phyloP scores from a whole-genome alignment of 2,113 vertebrate genomes.

The Spea bombifrons region DNA sequence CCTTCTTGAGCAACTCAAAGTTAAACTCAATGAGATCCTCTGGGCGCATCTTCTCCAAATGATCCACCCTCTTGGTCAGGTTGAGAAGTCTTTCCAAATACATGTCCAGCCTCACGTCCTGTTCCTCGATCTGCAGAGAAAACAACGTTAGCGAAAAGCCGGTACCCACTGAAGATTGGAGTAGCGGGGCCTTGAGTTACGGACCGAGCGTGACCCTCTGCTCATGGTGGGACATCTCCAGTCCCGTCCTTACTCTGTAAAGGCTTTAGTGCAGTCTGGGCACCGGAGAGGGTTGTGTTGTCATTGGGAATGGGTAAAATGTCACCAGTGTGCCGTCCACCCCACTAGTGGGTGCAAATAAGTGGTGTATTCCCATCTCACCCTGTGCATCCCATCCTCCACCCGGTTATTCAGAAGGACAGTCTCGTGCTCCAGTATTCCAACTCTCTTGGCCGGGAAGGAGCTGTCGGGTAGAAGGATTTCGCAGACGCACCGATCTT shows the following conservation, averaged over 20 bases:
- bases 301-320: no score
- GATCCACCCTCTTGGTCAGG: slow-evolving; percentile 29
- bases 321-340: no score
- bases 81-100: slow-evolving; percentile 24
- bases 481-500: slow-evolving; percentile 37
- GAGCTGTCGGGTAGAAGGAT: slow-evolving; percentile 34
- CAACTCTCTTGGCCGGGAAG: slow-evolving; percentile 37
- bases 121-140: slow-evolving; percentile 23
- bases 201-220: no score
- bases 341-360: no score
- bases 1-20: slow-evolving; percentile 21
- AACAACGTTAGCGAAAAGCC: background rate
- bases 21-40: slow-evolving; percentile 18
- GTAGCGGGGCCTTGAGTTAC: no score
- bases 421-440: slow-evolving; percentile 18
- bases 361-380: background rate
- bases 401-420: slow-evolving; percentile 21
- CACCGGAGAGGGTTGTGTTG: no score
- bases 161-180: no score
- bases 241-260: no score
- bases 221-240: no score
- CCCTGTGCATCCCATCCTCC: slow-evolving; percentile 43
- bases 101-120: slow-evolving; percentile 30
- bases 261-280: no score
- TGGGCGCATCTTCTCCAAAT: slow-evolving; percentile 33